A percentile compares a stretch with the other conserved stretches of the same genome.
These are phyloP conservation scores for Lithodes maja DNA, from an alignment of 2,888 invertebrate species.

Conservation along the genomic window DNA sequence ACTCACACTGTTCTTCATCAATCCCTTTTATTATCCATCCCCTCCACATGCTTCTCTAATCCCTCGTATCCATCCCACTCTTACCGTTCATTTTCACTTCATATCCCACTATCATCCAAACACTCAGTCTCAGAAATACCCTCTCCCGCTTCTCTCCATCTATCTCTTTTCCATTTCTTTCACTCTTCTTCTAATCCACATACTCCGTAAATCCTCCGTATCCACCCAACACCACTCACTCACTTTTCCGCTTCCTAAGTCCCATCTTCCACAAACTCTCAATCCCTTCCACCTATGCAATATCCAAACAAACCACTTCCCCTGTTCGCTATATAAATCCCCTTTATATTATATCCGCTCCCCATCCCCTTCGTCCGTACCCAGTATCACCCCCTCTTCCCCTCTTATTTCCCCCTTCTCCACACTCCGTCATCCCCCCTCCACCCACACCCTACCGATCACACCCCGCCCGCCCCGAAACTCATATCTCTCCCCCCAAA, in stretches of 20 bases:
- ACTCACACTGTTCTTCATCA: too few species aligned
- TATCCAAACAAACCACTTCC: not conserved
- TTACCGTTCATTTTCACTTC: not conserved
- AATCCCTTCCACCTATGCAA: not conserved
- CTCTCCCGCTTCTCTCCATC: not conserved
- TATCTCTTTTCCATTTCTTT: not conserved
- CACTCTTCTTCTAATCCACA: not conserved
- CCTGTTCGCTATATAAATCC: not conserved
- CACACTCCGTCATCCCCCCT: not conserved
- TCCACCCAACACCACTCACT: not conserved
- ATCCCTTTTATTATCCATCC: too few species aligned
- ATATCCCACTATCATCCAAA: not conserved
- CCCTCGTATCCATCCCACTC: not conserved
- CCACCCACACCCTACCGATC: constrained; percentile 4
- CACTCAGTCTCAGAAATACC: not conserved
- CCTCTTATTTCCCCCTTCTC: not conserved
- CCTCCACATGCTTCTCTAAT: not conserved
- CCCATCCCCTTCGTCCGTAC: not conserved
- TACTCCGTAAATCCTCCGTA: not conserved
- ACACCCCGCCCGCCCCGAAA: constrained; percentile 34
- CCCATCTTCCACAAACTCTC: not conserved
- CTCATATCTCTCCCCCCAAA: constrained; percentile 62
- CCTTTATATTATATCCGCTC: not conserved
- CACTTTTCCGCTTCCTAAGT: not conserved
- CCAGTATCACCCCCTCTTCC: not conserved